Base-by-base conservation (phyloP, 2,888 invertebrate genomes). In the Muschampia plurimacula region DNA sequence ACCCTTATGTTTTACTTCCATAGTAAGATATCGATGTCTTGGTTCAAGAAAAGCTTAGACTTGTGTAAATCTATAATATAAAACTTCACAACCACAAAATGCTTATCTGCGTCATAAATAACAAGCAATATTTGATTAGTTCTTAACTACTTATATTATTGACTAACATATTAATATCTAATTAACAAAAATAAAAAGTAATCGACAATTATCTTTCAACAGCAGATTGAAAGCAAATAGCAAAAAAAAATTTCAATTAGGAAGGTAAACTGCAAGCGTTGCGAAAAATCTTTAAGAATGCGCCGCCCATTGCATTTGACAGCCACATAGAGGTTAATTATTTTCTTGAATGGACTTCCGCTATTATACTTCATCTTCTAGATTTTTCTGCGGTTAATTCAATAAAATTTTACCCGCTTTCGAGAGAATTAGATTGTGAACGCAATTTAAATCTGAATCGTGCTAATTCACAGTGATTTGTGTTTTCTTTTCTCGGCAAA, bases 281-380 rank as follows among this genome's bases (percentile, higher is more conserved):
- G 49, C 60, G 13, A 52, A 72, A 62, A 67, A 72, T 39, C 6
- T 49, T 12, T 36, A 65, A 46, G 71, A 62, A 39, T 13, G 66
- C 76, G 74, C 77, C 76, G 78, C 75, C 77, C 78, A 80, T 82
- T 86, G 89, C 82, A 73, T 84, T 84, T 86, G 88, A 87, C 88
- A 85, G 84, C 77, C 66, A 70, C 74, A 78, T 76, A 82, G 68
- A 67, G 69, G 84, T 84, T 87, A 86, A 88, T 89, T 88, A 87
- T 85, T 87, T 86, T 84, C 83, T 82, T 83, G 72, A 85, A 82
- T 83, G 78, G 41, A 73, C 80, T 79, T 82, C 67, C 76, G 67
- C 75, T 64, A 73, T 69, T 65, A 57, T 68, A 52, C 68, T 65
- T 46, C 59, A 28, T 49, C 32, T n/a, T 67, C 67, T 62, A 72